These are phyloP conservation scores for Stenopsyche tienmushanensis DNA, from an alignment of 1,140 invertebrate genomes.

Conservation along the genomic window DNA sequence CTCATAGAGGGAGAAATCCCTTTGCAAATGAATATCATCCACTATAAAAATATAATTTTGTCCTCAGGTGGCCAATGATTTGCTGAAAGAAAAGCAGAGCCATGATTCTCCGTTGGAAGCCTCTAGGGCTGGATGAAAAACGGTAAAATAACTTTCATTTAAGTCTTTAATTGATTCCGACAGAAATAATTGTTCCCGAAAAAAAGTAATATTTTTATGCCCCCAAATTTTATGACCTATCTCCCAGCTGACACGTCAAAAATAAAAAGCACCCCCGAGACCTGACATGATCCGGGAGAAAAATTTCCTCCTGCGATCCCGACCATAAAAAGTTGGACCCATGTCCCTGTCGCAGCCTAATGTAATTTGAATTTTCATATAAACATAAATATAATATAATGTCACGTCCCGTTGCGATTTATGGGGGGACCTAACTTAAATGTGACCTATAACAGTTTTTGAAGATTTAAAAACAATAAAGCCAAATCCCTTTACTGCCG, in stretches of 20 bases:
- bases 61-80: conserved; percentile 36
- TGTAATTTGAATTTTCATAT: background rate
- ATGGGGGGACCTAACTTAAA: too few relatives aligned
- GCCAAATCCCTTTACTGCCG: too few relatives aligned
- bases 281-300: background rate
- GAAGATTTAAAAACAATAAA: too few relatives aligned
- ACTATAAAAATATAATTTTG: too few relatives aligned
- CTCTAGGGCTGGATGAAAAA: conserved; percentile 35
- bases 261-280: background rate
- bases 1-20: too few relatives aligned
- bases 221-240: too few relatives aligned
- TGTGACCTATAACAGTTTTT: too few relatives aligned
- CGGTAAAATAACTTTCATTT: conserved; percentile 18
- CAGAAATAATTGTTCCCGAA: too few relatives aligned
- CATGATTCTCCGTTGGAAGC: conserved; percentile 38
- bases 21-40: too few relatives aligned
- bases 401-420: too few relatives aligned
- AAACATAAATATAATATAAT: too few relatives aligned
- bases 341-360: background rate
- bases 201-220: too few relatives aligned
- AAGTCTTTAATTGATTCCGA: background rate
- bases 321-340: background rate
- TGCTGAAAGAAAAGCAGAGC: conserved; percentile 35
- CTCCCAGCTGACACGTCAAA: background rate
- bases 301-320: background rate